Base-by-base conservation (phyloP, 2,113 vertebrate species). In the Odontesthes bonariensis region DNA sequence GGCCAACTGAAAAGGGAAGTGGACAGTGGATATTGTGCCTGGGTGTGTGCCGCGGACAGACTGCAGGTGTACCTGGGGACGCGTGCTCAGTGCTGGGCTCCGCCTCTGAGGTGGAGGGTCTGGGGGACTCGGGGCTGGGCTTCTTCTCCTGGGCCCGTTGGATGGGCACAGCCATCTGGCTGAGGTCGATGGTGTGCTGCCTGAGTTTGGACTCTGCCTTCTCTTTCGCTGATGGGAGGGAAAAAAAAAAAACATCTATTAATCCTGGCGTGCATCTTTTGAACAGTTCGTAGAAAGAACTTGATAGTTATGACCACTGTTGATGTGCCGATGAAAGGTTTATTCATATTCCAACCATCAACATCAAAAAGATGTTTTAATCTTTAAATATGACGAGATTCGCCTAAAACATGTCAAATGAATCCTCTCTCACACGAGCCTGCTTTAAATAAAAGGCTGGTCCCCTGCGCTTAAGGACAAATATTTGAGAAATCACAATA, bases 161-260 rank as follows among this genome's bases (percentile, higher is more conserved):
- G 86, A 99, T 95, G 55, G 98, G 97, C 31, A 99, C 97, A 22
- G 96, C 97, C 97, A 99, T 97, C 92, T 98, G 98, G 83, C 97
- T 99, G 85, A 99, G 92, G 92, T 99, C 97, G 85, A 99, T 98
- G 62, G 97, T 98, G 75, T 96, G 96, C 82, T 97, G 96, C 70
- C 97, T 93, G 14, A 95, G 95, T 87, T 96, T 99, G 2, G 95
- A 82, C 78, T 99, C 97, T 31, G 89, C 83, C 81, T 96, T 98
- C 80, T 98, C 97, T 88, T 97, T 99, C 84, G 96, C 97, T 97
- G 92, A 14, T 19, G 19, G 35, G 9, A 59, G 0, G 32, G 2
- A 22, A 20, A 33, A 54, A 51, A 47, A 17, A 52, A 4, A 70
- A 53, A 23, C 16, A 66, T 23, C 13, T 4, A 56, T 16, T 6